These are phyloP conservation scores for Hippocampus kuda DNA, from an alignment of 2,797 vertebrate species.

Conservation along the genomic window DNA sequence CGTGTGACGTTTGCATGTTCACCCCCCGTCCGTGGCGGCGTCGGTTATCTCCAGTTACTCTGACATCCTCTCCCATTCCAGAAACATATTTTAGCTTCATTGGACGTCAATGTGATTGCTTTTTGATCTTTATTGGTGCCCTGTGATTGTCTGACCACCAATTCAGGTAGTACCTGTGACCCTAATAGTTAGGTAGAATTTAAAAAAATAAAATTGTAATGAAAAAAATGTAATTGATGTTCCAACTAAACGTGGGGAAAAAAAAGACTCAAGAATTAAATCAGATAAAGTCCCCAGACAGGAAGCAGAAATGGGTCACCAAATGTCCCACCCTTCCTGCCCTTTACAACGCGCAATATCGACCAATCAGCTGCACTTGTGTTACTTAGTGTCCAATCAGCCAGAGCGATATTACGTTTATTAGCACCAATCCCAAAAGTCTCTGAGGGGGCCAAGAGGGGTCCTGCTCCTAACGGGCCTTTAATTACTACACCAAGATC, in stretches of 20 bases:
- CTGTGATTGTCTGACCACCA: too few relatives aligned
- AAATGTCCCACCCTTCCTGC: conserved; percentile 29
- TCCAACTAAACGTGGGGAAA: neutral
- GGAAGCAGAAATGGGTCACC: conserved; percentile 16
- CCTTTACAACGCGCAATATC: conserved; percentile 45
- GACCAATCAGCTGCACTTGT: conserved; percentile 62
- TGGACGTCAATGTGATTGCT: too few relatives aligned
- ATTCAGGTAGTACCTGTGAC: too few relatives aligned
- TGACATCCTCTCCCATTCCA: too few relatives aligned
- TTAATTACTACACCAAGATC: conserved; percentile 69
- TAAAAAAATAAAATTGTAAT: too few relatives aligned
- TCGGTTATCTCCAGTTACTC: too few relatives aligned
- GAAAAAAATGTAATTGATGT: neutral
- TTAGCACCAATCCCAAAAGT: conserved; percentile 53
- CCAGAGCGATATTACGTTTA: conserved; percentile 58
- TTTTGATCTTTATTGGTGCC: too few relatives aligned
- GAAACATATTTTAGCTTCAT: too few relatives aligned
- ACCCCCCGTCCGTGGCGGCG: too few relatives aligned
- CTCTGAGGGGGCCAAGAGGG: conserved; percentile 55
- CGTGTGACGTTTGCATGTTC: too few relatives aligned
- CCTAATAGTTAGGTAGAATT: too few relatives aligned
- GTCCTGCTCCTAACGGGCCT: conserved; percentile 61
- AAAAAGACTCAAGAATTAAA: too few relatives aligned
- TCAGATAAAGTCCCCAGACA: neutral
- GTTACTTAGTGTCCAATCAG: conserved; percentile 56